Evolutionary conservation across 1,140 invertebrate genomes (phyloP).

Genomic region (Centruroides vittatus): DNA sequence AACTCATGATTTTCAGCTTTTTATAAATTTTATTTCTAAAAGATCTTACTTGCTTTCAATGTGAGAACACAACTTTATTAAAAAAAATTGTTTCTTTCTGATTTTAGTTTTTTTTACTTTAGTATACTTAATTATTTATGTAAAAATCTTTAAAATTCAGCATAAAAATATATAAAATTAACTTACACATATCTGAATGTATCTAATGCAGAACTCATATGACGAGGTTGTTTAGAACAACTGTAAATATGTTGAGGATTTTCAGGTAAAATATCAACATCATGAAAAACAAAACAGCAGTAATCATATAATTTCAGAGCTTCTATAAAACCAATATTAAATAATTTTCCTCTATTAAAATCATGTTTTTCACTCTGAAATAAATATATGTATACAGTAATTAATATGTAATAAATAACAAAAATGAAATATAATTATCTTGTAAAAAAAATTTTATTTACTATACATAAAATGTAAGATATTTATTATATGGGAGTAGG

Average conservation of each 20-base stretch:
- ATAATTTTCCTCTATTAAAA: conserved; percentile 27
- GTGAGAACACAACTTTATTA: too few relatives aligned
- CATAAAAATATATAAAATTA: too few relatives aligned
- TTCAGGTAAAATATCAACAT: conserved; percentile 41
- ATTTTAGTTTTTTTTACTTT: too few relatives aligned
- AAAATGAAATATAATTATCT: neutral
- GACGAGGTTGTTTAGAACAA: conserved; percentile 18
- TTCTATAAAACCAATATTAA: conserved; percentile 35
- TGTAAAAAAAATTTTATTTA: neutral
- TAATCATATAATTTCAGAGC: conserved; percentile 22
- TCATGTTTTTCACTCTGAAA: conserved; percentile 12
- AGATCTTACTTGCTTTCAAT: too few relatives aligned
- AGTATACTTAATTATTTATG: too few relatives aligned
- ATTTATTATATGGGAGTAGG: too few relatives aligned
- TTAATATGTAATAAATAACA: neutral
- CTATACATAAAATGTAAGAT: too few relatives aligned
- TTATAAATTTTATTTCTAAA: too few relatives aligned
- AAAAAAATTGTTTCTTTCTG: too few relatives aligned
- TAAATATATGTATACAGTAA: neutral
- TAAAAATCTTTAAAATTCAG: too few relatives aligned
- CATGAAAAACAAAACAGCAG: conserved; percentile 40
- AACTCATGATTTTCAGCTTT: too few relatives aligned
- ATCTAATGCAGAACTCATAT: conserved; percentile 20
- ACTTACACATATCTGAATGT: conserved; percentile 20
- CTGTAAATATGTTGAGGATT: conserved; percentile 23